Evolutionary conservation across 1,140 invertebrate species (phyloP), one percentile per base, ranked within the genome.

Genomic region (Agraylea sexmaculata): DNA sequence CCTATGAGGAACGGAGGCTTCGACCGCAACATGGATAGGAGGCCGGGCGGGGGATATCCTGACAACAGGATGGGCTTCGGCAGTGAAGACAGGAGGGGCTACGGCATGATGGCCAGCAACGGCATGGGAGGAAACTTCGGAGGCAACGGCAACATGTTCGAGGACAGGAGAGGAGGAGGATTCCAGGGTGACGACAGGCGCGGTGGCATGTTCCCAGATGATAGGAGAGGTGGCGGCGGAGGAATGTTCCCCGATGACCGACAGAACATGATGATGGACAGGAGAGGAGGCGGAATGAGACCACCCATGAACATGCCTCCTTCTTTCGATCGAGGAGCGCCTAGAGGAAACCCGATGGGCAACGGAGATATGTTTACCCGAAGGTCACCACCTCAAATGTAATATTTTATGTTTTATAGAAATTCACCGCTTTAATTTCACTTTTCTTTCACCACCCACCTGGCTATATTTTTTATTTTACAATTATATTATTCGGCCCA

Each of bases 291-390:
- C 50, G 51, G 47, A 0, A 50, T 54, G 51, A 45, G 59, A 1
- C 52, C 50, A 1, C 45, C 52, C 11, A 47, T 51, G 46, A 54
- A 57, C 1, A 58, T 59, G 52, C 45, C 56, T 2, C 43, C 53
- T 30, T 53, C 51, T 11, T 66, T 62, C 38, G 61, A 66, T 15
- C 42, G 64, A 8, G 37, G 45, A 28, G 56, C 58, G 15, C 57
- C 56, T 3, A 51, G 59, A 6, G 52, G 55, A 4, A 55, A 58
- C 15, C 55, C 53, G 8, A 56, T 62, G 51, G 56, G 57, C 44
- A 62, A 61, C 27, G 60, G 57, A 3, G 64, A 67, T 31, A 67
- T 67, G 59, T 67, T 61, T 51, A 67, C 59, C 50, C 51, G 63
- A 20, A 55, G 63, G 32, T 58, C 60, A 32, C 59, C 62, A 10